Base-by-base conservation (phyloP, 2,113 vertebrate genomes). In the Chionomys nivalis region DNA sequence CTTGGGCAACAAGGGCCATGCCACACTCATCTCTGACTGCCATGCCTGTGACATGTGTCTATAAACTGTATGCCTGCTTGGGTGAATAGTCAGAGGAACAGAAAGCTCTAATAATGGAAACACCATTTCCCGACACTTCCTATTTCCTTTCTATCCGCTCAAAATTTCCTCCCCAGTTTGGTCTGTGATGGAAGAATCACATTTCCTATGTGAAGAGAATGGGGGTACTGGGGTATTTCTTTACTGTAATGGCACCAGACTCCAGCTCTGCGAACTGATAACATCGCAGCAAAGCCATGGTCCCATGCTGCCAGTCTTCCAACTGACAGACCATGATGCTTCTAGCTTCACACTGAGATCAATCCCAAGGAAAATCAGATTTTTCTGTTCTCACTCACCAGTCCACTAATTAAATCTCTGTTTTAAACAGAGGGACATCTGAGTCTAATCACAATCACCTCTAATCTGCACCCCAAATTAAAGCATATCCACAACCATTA, bases 331-430 rank as follows among this genome's bases (percentile, higher is more conserved):
- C 47, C 28, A 19, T 52, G 44, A 65, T 6, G 47, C 75, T 83
- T 12, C 33, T 44, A 16, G 2, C 4, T 49, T 31, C 58, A 28
- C 42, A 77, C 1, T 39, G 7, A 36, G 75, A 86, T 42, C 44
- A 85, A 89, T 65, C 91, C 66, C 87, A 82, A 39, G 61, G 52
- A 87, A 87, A 94, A 61, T 12, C 6, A 52, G n/a, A 93, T 91
- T 65, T 87, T 68, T 87, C 73, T 94, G 42, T 97, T 97, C 70
- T 96, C 44, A 72, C 13, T 83, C 42, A 87, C 52, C 17, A 49
- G 39, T 31, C 87, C 93, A 94, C 47, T 81, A 96, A 75, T 49
- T 26, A 52, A 91, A 87, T 7, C 31, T 82, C 44, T 68, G 8
- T 61, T 76, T 89, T 81, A 93, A 96, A 39, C 90, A 87, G 94